Evolutionary conservation across 1,140 invertebrate species (phyloP).

Genomic region (Drosophila kurseongensis): DNA sequence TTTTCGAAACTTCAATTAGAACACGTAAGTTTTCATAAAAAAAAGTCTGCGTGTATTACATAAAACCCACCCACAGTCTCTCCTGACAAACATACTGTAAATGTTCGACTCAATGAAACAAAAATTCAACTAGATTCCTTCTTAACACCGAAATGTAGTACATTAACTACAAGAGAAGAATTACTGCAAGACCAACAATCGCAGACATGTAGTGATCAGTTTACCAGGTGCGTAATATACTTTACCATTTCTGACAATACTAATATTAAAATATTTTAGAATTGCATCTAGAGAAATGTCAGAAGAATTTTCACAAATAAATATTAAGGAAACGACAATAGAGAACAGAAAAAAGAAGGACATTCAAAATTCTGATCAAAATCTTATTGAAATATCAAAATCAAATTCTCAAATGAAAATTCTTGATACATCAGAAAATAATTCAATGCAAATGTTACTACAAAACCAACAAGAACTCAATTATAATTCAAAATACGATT

Average conservation of each 20-base stretch:
- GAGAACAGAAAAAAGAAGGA: constrained; percentile 1
- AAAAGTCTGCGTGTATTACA: too few relatives aligned
- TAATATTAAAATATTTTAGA: constrained; percentile 3
- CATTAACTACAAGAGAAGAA: constrained; percentile 21
- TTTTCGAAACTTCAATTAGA: constrained; percentile 71
- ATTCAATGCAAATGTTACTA: background rate
- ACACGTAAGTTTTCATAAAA: constrained; percentile 42
- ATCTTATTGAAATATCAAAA: background rate
- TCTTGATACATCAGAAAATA: background rate
- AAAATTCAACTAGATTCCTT: constrained; percentile 27
- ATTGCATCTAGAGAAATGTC: background rate
- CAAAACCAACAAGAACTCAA: constrained; percentile 23
- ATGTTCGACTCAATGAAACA: background rate
- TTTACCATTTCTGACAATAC: background rate
- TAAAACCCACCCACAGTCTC: background rate
- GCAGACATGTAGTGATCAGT: constrained; percentile 19
- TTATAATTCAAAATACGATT: constrained; percentile 8
- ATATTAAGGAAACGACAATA: background rate
- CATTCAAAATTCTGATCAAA: background rate
- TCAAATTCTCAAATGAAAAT: background rate
- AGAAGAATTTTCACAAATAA: background rate
- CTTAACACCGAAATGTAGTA: constrained; percentile 3
- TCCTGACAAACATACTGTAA: constrained; percentile 2
- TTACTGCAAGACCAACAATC: constrained; percentile 9
- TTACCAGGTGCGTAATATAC: constrained; percentile 27